Conservation (phyloP, 2,888 invertebrate genomes). For the Rhaphigaster nebulosa region DNA sequence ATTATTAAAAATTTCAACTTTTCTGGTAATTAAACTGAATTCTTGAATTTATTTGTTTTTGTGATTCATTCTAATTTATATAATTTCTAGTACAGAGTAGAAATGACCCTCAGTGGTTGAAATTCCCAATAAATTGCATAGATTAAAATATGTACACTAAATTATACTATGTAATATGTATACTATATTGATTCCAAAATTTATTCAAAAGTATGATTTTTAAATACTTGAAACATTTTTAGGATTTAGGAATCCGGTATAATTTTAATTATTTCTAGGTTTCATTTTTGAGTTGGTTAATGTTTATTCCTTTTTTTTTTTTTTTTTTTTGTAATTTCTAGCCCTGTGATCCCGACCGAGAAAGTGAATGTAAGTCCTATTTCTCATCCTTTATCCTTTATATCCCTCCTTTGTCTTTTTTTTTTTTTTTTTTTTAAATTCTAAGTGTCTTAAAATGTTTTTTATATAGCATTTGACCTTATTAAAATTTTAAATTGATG, state of each 20-base stretch:
- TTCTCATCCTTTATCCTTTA: constrained; percentile 37
- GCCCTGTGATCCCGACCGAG: constrained; percentile 36
- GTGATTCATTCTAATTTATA: too few relatives aligned
- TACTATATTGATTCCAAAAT: not conserved
- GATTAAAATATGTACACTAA: too few relatives aligned
- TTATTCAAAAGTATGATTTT: not conserved
- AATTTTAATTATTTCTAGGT: not conserved
- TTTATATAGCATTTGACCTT: not conserved
- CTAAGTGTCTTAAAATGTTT: not conserved
- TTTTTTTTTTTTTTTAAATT: not conserved
- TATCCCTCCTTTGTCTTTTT: constrained; percentile 15
- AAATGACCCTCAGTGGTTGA: too few relatives aligned
- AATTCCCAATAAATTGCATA: too few relatives aligned
- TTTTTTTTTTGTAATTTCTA: constrained; percentile 30
- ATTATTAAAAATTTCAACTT: too few relatives aligned
- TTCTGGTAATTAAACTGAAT: too few relatives aligned
- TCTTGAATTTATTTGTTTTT: too few relatives aligned
- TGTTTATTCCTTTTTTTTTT: constrained; percentile 34
- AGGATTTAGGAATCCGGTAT: not conserved
- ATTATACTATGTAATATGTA: too few relatives aligned
- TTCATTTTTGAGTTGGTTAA: not conserved
- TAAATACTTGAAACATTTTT: not conserved
- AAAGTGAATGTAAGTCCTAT: constrained; percentile 60
- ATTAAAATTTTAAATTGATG: not conserved
- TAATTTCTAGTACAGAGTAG: too few relatives aligned